These are phyloP conservation scores for Oncorhynchus nerka DNA, from an alignment of 2,113 vertebrate species.

Conservation along the genomic window DNA sequence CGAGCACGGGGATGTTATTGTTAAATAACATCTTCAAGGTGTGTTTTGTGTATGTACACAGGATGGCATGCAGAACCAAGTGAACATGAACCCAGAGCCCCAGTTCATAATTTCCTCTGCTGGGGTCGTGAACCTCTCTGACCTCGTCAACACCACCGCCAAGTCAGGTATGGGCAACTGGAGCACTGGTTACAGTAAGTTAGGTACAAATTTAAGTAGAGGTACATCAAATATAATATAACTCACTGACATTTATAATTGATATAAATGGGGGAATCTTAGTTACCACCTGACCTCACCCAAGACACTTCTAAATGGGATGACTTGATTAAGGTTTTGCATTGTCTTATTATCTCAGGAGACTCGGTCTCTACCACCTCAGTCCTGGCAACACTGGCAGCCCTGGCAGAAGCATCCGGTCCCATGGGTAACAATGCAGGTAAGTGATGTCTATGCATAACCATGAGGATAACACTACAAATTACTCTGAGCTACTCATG, in stretches of 20 bases:
- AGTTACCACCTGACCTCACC: too few species aligned
- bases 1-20: background rate
- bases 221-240: background rate
- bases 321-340: too few species aligned
- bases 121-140: constrained; percentile 60
- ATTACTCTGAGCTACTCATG: background rate
- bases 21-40: constrained; percentile 17
- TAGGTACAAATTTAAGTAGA: background rate
- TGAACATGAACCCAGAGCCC: constrained; percentile 38
- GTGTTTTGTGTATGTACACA: constrained; percentile 33
- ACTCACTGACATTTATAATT: background rate
- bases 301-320: too few species aligned
- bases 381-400: constrained; percentile 6
- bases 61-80: constrained; percentile 78
- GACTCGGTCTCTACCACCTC: constrained; percentile 8
- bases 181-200: background rate
- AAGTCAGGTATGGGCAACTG: constrained; percentile 61
- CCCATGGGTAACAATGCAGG: background rate
- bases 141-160: constrained; percentile 56
- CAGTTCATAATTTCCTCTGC: constrained; percentile 61
- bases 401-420: constrained; percentile 6
- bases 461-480: background rate
- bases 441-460: background rate
- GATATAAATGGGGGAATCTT: too few species aligned
- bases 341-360: background rate